Conservation (phyloP, 2,797 vertebrate species). For the Borostomias antarcticus region DNA sequence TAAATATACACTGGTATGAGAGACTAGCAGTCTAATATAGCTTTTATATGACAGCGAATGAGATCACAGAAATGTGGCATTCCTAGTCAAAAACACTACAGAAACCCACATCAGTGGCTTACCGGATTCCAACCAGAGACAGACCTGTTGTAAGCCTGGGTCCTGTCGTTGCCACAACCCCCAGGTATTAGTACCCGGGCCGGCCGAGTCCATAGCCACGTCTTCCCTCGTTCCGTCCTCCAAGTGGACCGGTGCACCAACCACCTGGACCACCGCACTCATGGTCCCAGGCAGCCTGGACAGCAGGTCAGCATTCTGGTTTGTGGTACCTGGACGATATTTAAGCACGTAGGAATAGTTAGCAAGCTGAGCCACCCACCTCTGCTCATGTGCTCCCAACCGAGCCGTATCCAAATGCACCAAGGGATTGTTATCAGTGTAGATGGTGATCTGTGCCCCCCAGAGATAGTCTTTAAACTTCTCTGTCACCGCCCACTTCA, state of each 20-base stretch:
- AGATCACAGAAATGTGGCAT: too few relatives aligned
- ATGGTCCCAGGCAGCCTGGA: neutral
- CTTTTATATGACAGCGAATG: too few relatives aligned
- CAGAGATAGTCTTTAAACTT: constrained; percentile 1
- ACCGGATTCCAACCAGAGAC: neutral
- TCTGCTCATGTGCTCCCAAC: constrained; percentile 6
- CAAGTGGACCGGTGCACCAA: too few relatives aligned
- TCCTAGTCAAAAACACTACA: too few relatives aligned
- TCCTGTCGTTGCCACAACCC: too few relatives aligned
- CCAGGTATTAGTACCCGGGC: too few relatives aligned
- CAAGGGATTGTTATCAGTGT: neutral
- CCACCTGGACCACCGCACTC: neutral
- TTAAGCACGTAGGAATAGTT: neutral
- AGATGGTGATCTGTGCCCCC: neutral
- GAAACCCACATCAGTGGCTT: too few relatives aligned
- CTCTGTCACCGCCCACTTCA: neutral
- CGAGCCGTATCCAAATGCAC: neutral
- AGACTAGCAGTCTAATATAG: too few relatives aligned
- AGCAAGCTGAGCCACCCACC: constrained; percentile 15
- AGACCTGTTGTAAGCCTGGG: neutral
- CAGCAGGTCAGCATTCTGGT: constrained; percentile 2
- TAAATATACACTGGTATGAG: too few relatives aligned
- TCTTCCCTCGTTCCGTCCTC: too few relatives aligned
- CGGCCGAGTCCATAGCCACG: too few relatives aligned
- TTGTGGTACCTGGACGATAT: neutral